Percentiles rank a stretch among this genome's conserved stretches.
Evolutionary conservation across 2,113 vertebrate genomes (phyloP).

Genomic region (Phaetusa simplex): DNA sequence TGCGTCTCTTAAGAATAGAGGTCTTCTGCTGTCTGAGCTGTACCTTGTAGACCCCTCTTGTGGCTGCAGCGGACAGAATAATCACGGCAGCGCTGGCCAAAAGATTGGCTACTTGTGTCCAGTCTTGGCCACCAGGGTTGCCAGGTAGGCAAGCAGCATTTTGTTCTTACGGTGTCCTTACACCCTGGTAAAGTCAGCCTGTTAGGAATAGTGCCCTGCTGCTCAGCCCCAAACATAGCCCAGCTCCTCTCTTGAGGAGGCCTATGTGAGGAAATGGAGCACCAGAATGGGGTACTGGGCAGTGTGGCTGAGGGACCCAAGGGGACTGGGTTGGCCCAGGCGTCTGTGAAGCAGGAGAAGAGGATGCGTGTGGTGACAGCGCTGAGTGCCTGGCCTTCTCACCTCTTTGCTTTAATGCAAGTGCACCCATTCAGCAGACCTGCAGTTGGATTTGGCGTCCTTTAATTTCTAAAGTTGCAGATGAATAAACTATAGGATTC

Average conservation of each 20-base stretch:
- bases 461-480: neutral
- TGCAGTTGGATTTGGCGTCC: neutral
- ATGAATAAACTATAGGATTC: constrained; percentile 21
- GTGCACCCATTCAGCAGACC: neutral
- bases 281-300: neutral
- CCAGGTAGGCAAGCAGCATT: neutral
- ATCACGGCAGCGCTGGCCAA: neutral
- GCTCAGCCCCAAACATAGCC: neutral
- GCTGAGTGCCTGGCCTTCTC: neutral
- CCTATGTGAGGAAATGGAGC: neutral
- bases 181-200: neutral
- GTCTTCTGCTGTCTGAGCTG: neutral
- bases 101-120: neutral
- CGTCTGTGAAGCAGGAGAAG: neutral
- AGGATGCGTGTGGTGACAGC: neutral
- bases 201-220: neutral
- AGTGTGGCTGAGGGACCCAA: neutral
- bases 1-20: neutral
- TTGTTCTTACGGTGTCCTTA: neutral
- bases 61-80: neutral
- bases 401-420: neutral
- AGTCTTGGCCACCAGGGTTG: neutral
- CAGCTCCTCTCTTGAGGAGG: neutral
- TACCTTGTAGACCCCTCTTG: neutral
- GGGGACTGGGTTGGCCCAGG: neutral